Evolutionary conservation across 2,797 vertebrate genomes (phyloP), one percentile per base, ranked within the genome.

Genomic region (Hapalemur alaotrensis): DNA sequence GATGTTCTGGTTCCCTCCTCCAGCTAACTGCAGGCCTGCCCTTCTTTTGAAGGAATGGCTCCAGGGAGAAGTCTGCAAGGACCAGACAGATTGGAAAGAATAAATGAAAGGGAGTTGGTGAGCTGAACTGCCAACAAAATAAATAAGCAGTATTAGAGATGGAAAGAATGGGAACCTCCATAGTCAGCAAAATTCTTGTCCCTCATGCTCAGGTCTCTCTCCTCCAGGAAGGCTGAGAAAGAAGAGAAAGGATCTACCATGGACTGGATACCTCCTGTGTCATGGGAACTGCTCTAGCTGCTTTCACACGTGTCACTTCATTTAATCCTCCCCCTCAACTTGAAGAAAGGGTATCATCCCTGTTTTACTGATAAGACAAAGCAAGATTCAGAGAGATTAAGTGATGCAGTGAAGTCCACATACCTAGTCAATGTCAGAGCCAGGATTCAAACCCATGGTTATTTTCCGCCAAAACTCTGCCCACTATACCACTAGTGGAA

Each of bases 371-470:
- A 63, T 38, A 22, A 93, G 8, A 10, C 4, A 93, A 95, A 63
- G 48, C 72, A 89, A 93, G 83, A 92, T 81, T 85, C 82, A 72
- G 83, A 83, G 22, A 90, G 61, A 93, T 78, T 43, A 89, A 75
- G 38, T 63, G 70, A 50, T 9, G 59, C 63, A 20, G 46, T 73
- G 81, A 95, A 69, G 2, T 50, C 17, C 50, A 85, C 69, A 52
- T 11, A 75, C 23, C 4, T n/a, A 92, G 8, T 70, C 76, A 41
- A 22, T 50, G 20, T 95, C 57, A 89, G 84, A 80, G 80, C 20
- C 48, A 63, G 41, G 43, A 82, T 41, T 82, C 18, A 50, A 79
- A 72, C 7, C 11, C 46, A 3, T 59, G 52, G 54, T 88, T 46
- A n/a, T 32, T 81, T 72, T 46, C 38, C 30, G 84, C 72, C 61